Base-by-base conservation (phyloP, 2,113 vertebrate species). In the Dolichotis patagonum region DNA sequence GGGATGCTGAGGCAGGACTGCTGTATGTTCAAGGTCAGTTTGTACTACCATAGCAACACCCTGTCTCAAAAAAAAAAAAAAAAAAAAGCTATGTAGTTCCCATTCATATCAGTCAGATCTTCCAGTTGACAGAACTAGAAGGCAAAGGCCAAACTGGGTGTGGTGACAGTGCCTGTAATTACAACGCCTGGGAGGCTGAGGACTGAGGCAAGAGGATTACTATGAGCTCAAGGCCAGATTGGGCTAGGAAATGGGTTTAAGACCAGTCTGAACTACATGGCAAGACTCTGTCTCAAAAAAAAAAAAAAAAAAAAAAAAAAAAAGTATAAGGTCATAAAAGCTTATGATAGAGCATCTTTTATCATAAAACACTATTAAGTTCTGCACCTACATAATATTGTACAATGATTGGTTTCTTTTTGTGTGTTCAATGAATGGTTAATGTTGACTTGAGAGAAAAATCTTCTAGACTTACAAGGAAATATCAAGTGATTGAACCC, bases 391-490 rank as follows among this genome's bases (percentile, higher is more conserved):
- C 38, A 85, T 62, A 69, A 58, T 85, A 88, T 20, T 71, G 3
- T 71, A 11, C 89, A 80, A 91, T 38, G 24, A 94, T 17, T 77
- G 93, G 16, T 20, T 38, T 75, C 32, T 69, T 69, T 69, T 14
- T 67, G 62, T 35, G 35, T 71, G 2, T 65, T 14, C 85, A 80
- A 94, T 56, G 32, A 94, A 20, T 58, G 81, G 91, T 35, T 75
- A 91, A 75, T 75, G 71, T 43, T 95, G 32, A 88, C 13, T 67
- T 82, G 67, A 95, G 0, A 82, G 52, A 96, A 78, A 22, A 85
- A 35, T 90, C 96, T 43, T 84, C n/a, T 88, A 62, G 0, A 35
- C 5, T 65, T 96, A 82, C 24, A 87, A 94, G 96, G 62, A 11
- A 96, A n/a, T 63, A 54, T 0, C 13, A 90, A 84, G 38, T 90